phyloP scores from a whole-genome alignment of 2,888 invertebrate species.

The Pristionchus maxplancki region DNA sequence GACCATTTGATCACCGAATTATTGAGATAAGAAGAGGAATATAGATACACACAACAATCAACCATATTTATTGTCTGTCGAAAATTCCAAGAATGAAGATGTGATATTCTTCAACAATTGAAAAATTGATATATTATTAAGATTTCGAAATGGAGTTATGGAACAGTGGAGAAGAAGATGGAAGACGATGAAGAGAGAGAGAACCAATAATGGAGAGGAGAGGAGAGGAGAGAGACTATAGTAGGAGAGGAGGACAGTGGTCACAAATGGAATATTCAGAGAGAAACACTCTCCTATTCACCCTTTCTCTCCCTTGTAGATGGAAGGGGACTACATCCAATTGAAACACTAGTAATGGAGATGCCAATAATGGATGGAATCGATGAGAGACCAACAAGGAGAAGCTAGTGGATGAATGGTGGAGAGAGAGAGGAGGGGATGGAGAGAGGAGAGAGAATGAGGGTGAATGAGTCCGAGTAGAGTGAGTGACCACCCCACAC shows the following conservation, averaged over 20 bases:
- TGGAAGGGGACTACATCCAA: not conserved
- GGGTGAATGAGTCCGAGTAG: not conserved
- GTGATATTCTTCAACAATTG: too few relatives aligned
- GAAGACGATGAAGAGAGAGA: not conserved
- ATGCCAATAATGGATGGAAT: constrained; percentile 6
- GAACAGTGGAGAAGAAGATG: not conserved
- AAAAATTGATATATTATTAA: not conserved
- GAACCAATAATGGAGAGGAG: not conserved
- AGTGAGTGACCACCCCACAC: not conserved
- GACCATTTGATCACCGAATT: not conserved
- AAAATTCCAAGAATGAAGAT: too few relatives aligned
- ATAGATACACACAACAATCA: not conserved
- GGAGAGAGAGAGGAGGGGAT: not conserved
- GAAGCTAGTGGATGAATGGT: constrained; percentile 8
- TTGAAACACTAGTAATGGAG: constrained; percentile 1
- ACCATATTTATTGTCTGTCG: too few relatives aligned
- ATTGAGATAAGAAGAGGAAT: not conserved
- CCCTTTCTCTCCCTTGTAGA: not conserved
- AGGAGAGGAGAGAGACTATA: not conserved
- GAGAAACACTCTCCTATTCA: not conserved
- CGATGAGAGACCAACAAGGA: constrained; percentile 24
- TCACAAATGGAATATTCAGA: not conserved
- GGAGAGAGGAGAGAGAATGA: constrained; percentile 25
- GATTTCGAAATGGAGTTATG: not conserved
- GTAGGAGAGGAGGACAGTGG: constrained; percentile 7